Base-by-base conservation (phyloP, 2,888 invertebrate genomes). In the Gryllus longicercus region DNA sequence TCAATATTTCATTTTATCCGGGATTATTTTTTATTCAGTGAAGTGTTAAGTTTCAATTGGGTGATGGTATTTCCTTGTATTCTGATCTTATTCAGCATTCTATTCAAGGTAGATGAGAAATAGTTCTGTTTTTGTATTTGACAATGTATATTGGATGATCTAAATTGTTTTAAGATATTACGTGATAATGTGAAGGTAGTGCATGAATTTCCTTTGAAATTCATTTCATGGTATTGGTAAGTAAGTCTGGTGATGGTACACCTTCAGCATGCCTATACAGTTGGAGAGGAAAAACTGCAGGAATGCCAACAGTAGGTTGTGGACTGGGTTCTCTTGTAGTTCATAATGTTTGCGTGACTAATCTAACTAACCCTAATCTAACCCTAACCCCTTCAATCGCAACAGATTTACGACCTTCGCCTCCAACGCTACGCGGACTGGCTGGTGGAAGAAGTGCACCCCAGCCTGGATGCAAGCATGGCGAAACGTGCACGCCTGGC, bases 381-480 rank as follows among this genome's bases (percentile, higher is more conserved):
- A 91, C 91, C 63, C 63, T 63, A 63, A 63, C 76, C 76, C 38
- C 23, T 25, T 88, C 88, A 86, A 78, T 77, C 79, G 81, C 87
- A 87, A 84, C 92, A 96, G 96, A 95, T 94, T 87, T 95, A 95
- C 90, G 93, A 95, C 87, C 92, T 93, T 86, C 92, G 94, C 86
- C 93, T 96, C 87, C 93, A 94, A 88, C 92, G 93, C 83, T 97
- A 94, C 90, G 91, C 92, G 83, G 95, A 95, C 85, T 91, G 92
- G 88, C 90, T 96, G 83, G 92, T 96, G 87, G 93, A 93, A 85
- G 95, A 95, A 85, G 90, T 93, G 79, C 95, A 95, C 85, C 95
- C 95, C 3, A 94, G 94, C 81, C 87, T 95, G 86, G 95, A 95
- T 88, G 91, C 89, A 81, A 88, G 85, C 83, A 84, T 86, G 79